Conservation (phyloP, 2,888 invertebrate genomes). For the Lissonota sp. region DNA sequence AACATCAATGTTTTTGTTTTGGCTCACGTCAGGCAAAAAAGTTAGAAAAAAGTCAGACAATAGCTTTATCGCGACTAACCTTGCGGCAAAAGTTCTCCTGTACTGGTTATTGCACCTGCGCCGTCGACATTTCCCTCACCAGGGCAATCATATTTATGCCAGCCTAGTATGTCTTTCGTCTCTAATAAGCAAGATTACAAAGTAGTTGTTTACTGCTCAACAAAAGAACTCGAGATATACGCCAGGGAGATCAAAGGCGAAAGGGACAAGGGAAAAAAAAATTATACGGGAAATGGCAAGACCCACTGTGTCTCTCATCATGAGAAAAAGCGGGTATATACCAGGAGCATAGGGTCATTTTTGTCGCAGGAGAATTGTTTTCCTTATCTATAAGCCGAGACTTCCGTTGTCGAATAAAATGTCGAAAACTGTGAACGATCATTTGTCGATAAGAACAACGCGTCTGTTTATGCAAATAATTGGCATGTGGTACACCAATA, state of each 20-base stretch:
- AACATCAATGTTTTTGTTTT: too few relatives aligned
- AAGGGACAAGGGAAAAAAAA: neutral
- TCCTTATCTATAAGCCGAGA: neutral
- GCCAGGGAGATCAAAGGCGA: conserved; percentile 11
- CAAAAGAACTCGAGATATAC: neutral
- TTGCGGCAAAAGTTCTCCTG: neutral
- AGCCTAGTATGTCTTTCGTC: neutral
- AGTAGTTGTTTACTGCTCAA: neutral
- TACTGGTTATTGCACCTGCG: conserved; percentile 6
- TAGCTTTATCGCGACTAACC: conserved; percentile 1
- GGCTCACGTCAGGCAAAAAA: too few relatives aligned
- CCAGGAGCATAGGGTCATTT: neutral
- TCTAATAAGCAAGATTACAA: conserved; percentile 8
- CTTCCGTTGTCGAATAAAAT: neutral
- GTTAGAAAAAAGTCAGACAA: neutral
- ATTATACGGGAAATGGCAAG: neutral
- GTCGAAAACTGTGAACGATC: conserved; percentile 38
- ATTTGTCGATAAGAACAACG: conserved; percentile 62
- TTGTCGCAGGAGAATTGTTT: neutral
- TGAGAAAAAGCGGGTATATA: neutral
- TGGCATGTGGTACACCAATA: conserved; percentile 66
- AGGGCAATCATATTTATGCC: neutral
- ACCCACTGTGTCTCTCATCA: neutral
- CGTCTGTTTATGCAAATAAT: conserved; percentile 65
- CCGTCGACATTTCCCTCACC: neutral